Evolutionary conservation across 2,113 vertebrate genomes (phyloP), one percentile per base, ranked within the genome.

Genomic region (Vulpes ferrilata): DNA sequence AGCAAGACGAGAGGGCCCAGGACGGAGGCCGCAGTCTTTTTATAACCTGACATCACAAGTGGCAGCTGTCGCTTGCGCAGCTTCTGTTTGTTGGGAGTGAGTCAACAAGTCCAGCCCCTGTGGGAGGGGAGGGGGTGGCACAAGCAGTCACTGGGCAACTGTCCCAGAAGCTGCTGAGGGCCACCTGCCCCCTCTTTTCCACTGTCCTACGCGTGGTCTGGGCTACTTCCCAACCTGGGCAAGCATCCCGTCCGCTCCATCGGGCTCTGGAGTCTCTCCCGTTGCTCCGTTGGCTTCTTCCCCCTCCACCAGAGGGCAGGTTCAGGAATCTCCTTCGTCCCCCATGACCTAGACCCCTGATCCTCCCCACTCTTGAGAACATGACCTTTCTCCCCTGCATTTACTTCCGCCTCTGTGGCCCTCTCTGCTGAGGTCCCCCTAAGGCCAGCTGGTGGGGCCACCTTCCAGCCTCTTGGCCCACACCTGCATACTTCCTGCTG

Each of bases 351-450:
- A 0, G 87, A 87, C 82, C 57, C 53, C 35, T 55, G 57, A 27
- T 48, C 60, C 60, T 86, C 88, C 57, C 48, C 81, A 62, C 62
- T 97, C 51, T 93, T 93, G 89, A 97, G 89, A 97, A 95, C 9
- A 27, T 62, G 92, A 95, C 95, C 94, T 98, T 97, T 97, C 78
- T 78, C 87, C 80, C 92, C 80, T 64, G 27, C 22, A 25, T 74
- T 96, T 60, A 59, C 73, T 92, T 90, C 92, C 84, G 43, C 97
- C 90, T 95, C 92, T 92, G 93, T 55, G 89, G 92, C 27, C 2
- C 35, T 60, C 79, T 90, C 64, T 48, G 80, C 78, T 67, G 88
- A 93, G 93, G 67, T 97, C 93, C 93, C 38, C 86, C 79, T 71
- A 98, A 98, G 93, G 89, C 73, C 96, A 96, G 57, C 6, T 64